phyloP scores from a whole-genome alignment of 2,888 invertebrate genomes.

The Thereva nobilitata region DNA sequence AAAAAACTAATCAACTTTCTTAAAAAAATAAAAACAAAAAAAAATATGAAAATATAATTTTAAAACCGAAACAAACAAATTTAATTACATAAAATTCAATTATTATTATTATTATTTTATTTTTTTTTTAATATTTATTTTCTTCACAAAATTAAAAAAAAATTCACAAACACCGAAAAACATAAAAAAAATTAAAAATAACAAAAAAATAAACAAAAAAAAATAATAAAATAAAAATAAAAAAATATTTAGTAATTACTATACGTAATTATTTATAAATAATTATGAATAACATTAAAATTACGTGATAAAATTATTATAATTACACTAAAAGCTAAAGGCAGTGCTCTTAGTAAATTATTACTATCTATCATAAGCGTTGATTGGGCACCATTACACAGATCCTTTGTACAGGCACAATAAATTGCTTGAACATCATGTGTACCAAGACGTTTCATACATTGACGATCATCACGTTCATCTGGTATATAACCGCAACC shows the following conservation, averaged over 20 bases:
- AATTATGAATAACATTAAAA: conserved; percentile 18
- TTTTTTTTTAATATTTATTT: no score
- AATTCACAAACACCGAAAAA: no score
- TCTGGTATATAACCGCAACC: conserved; percentile 79
- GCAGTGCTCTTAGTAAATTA: conserved; percentile 46
- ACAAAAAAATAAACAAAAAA: no score
- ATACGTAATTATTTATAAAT: conserved; percentile 1
- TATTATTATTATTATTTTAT: no score
- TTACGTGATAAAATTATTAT: conserved; percentile 21
- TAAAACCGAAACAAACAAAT: no score
- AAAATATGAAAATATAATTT: no score
- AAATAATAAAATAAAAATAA: neutral
- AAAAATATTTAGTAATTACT: conserved; percentile 17
- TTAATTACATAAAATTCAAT: no score
- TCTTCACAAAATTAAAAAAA: no score
- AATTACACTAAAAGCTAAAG: conserved; percentile 40
- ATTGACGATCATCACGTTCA: conserved; percentile 64
- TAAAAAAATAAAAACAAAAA: no score
- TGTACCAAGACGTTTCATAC: conserved; percentile 72
- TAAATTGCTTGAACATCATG: conserved; percentile 75
- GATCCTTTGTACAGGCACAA: conserved; percentile 76
- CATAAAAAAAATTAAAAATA: no score
- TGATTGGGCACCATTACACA: conserved; percentile 69
- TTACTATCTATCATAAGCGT: conserved; percentile 46
- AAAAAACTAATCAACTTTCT: no score